A percentile compares a stretch with the other conserved stretches of the same genome.
These are phyloP conservation scores for Pseudocheirus occidentalis DNA, from an alignment of 2,797 vertebrate species.

Conservation along the genomic window DNA sequence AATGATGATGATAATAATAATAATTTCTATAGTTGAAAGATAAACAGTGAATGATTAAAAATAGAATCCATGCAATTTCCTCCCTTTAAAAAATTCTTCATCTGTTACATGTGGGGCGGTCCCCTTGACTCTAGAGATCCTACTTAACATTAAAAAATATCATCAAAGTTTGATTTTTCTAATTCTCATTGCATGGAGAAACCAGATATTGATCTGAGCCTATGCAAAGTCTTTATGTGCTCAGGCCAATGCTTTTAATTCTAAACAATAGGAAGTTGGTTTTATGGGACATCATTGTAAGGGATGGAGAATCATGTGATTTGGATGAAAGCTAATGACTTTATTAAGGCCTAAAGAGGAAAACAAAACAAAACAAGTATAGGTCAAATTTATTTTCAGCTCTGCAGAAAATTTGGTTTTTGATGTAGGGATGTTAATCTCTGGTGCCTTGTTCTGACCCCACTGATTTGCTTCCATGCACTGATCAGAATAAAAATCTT, in stretches of 20 bases:
- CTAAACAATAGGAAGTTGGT: slow-evolving; percentile 41
- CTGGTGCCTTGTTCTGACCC: background rate
- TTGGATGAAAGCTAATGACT: slow-evolving; percentile 51
- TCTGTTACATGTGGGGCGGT: background rate
- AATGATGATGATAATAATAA: background rate
- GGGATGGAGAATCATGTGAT: slow-evolving; percentile 48
- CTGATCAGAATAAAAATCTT: slow-evolving; percentile 11
- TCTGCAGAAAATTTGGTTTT: slow-evolving; percentile 29
- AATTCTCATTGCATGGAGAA: slow-evolving; percentile 56
- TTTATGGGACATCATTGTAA: slow-evolving; percentile 20
- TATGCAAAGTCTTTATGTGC: slow-evolving; percentile 60
- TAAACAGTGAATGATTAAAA: slow-evolving; percentile 64
- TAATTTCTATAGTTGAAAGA: slow-evolving; percentile 7
- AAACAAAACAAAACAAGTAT: slow-evolving; percentile 33
- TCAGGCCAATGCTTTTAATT: slow-evolving; percentile 30
- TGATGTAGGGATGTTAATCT: background rate
- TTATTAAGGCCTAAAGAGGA: background rate
- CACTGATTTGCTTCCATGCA: slow-evolving; percentile 1
- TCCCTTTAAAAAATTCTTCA: slow-evolving; percentile 10
- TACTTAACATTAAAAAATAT: slow-evolving; percentile 54
- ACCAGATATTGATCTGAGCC: slow-evolving; percentile 60
- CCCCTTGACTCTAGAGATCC: slow-evolving; percentile 23
- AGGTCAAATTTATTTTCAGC: slow-evolving; percentile 31
- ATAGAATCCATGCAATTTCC: background rate
- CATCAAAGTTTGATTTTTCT: slow-evolving; percentile 65